Percentiles rank a stretch among this genome's conserved stretches.
phyloP scores from a whole-genome alignment of 2,888 invertebrate species.

The Harpalus rubripes region DNA sequence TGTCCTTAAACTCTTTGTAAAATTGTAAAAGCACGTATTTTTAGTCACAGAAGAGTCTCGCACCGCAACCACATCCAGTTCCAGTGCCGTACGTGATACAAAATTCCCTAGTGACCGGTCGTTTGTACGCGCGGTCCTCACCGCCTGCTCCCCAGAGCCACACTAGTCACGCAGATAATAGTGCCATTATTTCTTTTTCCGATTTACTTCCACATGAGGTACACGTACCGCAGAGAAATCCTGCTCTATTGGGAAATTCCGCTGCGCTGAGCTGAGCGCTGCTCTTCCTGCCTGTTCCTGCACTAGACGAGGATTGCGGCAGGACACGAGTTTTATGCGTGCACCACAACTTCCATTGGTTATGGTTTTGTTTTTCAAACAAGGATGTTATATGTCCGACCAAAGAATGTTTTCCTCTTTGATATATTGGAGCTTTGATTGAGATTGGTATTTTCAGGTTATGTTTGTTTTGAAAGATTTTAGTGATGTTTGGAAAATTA shows the following conservation, averaged over 20 bases:
- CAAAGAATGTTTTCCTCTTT: constrained; percentile 7
- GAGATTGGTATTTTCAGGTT: not conserved
- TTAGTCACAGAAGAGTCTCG: not conserved
- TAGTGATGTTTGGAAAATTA: not conserved
- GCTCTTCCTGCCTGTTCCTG: constrained; percentile 34
- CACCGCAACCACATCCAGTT: constrained; percentile 10
- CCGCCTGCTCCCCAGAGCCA: constrained; percentile 38
- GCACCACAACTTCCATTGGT: constrained; percentile 13
- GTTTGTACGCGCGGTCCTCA: constrained; percentile 34
- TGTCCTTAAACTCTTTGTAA: too few relatives aligned
- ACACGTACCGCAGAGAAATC: constrained; percentile 51
- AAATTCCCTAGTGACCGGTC: constrained; percentile 56
- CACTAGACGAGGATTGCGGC: constrained; percentile 14
- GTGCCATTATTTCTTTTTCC: constrained; percentile 64
- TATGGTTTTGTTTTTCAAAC: constrained; percentile 30
- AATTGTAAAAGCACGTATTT: not conserved
- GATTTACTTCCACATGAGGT: constrained; percentile 63
- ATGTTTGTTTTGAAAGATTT: not conserved
- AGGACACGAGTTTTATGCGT: constrained; percentile 17
- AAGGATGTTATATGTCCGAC: constrained; percentile 20
- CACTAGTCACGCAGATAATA: constrained; percentile 65
- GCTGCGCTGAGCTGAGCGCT: not conserved
- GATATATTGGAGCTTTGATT: constrained; percentile 5
- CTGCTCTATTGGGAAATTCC: constrained; percentile 60
- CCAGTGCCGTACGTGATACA: constrained; percentile 41